Base-by-base conservation (phyloP, 2,888 invertebrate species). In the Drosophila sordidula region DNA sequence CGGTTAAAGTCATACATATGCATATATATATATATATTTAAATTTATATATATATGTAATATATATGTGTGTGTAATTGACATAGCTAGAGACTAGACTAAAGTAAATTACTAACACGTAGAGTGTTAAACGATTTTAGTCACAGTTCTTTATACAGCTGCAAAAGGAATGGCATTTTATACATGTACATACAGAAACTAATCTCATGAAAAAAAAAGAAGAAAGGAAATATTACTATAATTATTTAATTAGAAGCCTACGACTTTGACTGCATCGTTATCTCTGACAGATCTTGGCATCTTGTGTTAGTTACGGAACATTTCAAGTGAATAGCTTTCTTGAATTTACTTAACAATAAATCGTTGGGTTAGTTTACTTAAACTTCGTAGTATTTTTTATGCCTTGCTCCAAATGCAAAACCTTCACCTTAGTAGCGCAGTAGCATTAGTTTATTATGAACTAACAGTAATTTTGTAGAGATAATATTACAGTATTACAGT, bases 91-190 rank as follows among this genome's bases (percentile, higher is more conserved):
- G n/a, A 11, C 32, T 50, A 34, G 32, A 47, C 44, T 64, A 72
- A 22, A 42, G 6, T 62, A 46, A 49, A 44, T 65, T 44, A 75
- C 49, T 54, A 58, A 72, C 66, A 66, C 47, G 45, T 16, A 55
- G 32, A 69, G 52, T 70, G 68, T 84, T 80, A 80, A 65, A 45
- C 25, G n/a, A 38, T 61, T 83, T 87, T 82, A 82, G 82, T 88
- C 73, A 82, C 82, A 82, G n/a, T 65, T 70, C 45, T 87, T 67
- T 78, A 42, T 69, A 80, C 80, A 80, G 55, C 72, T 57, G 38
- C n/a, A 42, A 66, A 39, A 46, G 47, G 26, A 46, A 56, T 39
- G 26, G 58, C 6, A 9, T 51, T 70, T 87, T 81, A 84, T 84
- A 46, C 87, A 84, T 84, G 46, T 84, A 87, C 87, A 80, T 50